Conservation (phyloP, 1,140 invertebrate genomes). For the Calosoma granatense region DNA sequence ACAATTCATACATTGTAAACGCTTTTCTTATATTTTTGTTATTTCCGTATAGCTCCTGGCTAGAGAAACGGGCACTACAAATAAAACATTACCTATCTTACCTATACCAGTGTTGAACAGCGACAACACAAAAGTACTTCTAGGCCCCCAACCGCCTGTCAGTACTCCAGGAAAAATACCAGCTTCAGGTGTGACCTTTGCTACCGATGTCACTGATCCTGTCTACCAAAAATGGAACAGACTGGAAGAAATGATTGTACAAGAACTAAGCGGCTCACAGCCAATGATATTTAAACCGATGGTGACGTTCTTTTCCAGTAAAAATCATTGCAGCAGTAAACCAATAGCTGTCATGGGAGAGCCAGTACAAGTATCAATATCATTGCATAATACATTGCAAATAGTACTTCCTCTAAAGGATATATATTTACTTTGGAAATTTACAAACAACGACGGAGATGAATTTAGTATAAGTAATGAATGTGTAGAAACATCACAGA, state of each 20-base stretch:
- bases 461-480: constrained; percentile 16
- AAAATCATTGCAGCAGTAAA: constrained; percentile 52
- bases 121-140: constrained; percentile 53
- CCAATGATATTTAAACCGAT: constrained; percentile 71
- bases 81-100: constrained; percentile 43
- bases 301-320: constrained; percentile 52
- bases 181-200: constrained; percentile 33
- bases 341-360: constrained; percentile 68
- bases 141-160: constrained; percentile 42
- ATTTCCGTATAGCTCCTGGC: constrained; percentile 10
- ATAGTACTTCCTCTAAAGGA: constrained; percentile 61
- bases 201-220: constrained; percentile 27
- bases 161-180: constrained; percentile 36
- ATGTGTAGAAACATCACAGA: constrained; percentile 8
- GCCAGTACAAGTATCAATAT: constrained; percentile 66
- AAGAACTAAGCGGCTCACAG: constrained; percentile 53
- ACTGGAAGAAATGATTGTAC: constrained; percentile 68
- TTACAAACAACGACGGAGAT: constrained; percentile 37
- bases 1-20: too few relatives aligned
- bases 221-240: constrained; percentile 49
- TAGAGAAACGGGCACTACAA: constrained; percentile 30
- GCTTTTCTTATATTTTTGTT: too few relatives aligned
- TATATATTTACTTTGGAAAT: constrained; percentile 71
- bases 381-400: constrained; percentile 70
- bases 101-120: constrained; percentile 58